Evolutionary conservation across 2,113 vertebrate species (phyloP), one percentile per base, ranked within the genome.

Genomic region (Coryphaenoides rupestris): DNA sequence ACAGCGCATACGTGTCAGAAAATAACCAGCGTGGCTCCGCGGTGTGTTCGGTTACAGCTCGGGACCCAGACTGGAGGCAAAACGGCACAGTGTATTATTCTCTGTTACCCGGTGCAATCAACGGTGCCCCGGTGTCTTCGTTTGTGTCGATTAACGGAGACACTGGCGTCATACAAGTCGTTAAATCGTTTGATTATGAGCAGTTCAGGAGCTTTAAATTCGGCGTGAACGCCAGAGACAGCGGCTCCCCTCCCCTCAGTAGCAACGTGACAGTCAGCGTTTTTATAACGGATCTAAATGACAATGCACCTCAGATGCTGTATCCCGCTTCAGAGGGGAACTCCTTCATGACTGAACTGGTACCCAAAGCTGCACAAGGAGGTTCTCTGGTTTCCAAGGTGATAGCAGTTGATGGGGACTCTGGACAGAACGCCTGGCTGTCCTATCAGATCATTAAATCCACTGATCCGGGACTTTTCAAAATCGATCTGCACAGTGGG

Each of bases 401-500:
- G 47, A 50, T 50, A 50, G 47, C 47, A 17, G 47, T 50, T 3
- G 47, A 50, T n/a, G 14, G 15, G 17, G 47, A 50, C 47, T 86
- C 89, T 33, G 93, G 93, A 21, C 91, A 93, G 83, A 94, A 50
- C 17, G 14, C 47, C 17, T 50, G 47, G 47, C 47, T 50, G 47
- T 50, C 90, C 57, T 94, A 93, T 16, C 87, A 81, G 24, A 84
- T 94, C 17, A 14, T 90, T 64, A 88, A 91, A 63, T 90, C 90
- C 55, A 78, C 92, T 6, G 90, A 93, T 74, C 80, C 91, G 24
- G 90, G 89, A 66, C 91, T 94, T 62, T 94, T 94, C 71, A 73
- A 73, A 0, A 89, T 95, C 23, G 91, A 89, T 55, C 81, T 90
- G 55, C 90, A 92, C 80, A 93, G 73, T 0, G 94, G 93, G 63